These are phyloP conservation scores for Blastobasis adustella DNA, from an alignment of 2,888 invertebrate species.

Conservation along the genomic window DNA sequence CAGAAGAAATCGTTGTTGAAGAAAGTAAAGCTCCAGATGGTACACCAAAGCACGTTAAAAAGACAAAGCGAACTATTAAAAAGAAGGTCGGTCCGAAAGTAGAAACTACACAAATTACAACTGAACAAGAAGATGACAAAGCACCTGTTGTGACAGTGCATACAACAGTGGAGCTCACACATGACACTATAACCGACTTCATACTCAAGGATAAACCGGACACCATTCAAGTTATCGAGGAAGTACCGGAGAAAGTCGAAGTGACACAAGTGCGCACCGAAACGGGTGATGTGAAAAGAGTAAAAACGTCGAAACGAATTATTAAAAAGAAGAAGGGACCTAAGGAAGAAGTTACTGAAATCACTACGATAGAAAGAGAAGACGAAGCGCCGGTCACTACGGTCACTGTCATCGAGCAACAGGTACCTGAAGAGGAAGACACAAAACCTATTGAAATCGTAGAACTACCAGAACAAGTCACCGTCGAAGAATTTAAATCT, in stretches of 20 bases:
- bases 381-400: slow-evolving; percentile 37
- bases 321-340: slow-evolving; percentile 34
- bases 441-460: slow-evolving; percentile 14
- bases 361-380: slow-evolving; percentile 48
- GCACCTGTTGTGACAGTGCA: slow-evolving; percentile 18
- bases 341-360: slow-evolving; percentile 50
- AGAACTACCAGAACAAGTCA: slow-evolving; percentile 19
- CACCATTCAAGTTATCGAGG: slow-evolving; percentile 26
- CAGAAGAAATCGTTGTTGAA: slow-evolving; percentile 35
- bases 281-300: slow-evolving; percentile 23
- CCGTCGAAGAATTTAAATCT: slow-evolving; percentile 12
- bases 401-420: slow-evolving; percentile 39
- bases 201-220: slow-evolving; percentile 29
- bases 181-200: slow-evolving; percentile 34
- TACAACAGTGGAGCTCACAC: slow-evolving; percentile 19
- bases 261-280: slow-evolving; percentile 7
- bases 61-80: slow-evolving; percentile 26
- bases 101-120: slow-evolving; percentile 33
- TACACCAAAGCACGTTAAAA: slow-evolving; percentile 16
- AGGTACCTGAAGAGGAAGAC: slow-evolving; percentile 33
- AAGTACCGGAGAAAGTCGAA: slow-evolving; percentile 10
- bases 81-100: slow-evolving; percentile 35
- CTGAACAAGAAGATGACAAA: slow-evolving; percentile 32
- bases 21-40: slow-evolving; percentile 12
- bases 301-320: slow-evolving; percentile 18